phyloP scores from a whole-genome alignment of 2,888 invertebrate species.

The Gryllus longicercus region DNA sequence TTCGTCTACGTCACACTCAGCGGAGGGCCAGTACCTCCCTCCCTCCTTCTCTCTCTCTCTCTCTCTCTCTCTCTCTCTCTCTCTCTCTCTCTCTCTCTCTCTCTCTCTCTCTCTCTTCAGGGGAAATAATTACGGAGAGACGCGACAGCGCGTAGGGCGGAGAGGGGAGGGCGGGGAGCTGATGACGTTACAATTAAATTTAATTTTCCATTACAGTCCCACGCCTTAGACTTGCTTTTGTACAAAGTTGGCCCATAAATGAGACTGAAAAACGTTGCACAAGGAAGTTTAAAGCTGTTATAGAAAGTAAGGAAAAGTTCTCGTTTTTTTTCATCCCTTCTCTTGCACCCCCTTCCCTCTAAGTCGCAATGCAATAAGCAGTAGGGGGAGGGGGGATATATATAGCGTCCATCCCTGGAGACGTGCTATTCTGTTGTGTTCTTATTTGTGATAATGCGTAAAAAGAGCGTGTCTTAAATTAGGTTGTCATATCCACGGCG shows the following conservation, averaged over 20 bases:
- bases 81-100: neutral
- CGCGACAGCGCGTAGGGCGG: neutral
- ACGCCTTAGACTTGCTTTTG: constrained; percentile 27
- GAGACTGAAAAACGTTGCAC: constrained; percentile 23
- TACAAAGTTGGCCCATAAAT: constrained; percentile 28
- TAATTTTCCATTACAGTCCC: constrained; percentile 28
- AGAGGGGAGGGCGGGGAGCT: neutral
- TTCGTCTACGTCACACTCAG: neutral
- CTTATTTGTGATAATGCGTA: constrained; percentile 17
- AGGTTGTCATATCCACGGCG: neutral
- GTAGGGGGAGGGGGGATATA: neutral
- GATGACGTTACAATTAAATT: constrained; percentile 31
- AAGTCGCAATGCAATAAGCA: neutral
- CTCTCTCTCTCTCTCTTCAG: neutral
- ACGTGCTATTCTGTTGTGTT: neutral
- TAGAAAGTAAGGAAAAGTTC: constrained; percentile 11
- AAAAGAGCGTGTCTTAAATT: constrained; percentile 8
- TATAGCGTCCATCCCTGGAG: neutral
- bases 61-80: neutral
- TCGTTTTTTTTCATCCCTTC: neutral
- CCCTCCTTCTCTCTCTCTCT: neutral
- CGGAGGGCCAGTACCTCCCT: neutral
- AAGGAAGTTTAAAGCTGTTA: constrained; percentile 23
- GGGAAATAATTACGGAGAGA: constrained; percentile 7
- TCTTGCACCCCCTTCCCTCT: neutral